phyloP scores from a whole-genome alignment of 2,113 vertebrate genomes.

The Myotis davidii region DNA sequence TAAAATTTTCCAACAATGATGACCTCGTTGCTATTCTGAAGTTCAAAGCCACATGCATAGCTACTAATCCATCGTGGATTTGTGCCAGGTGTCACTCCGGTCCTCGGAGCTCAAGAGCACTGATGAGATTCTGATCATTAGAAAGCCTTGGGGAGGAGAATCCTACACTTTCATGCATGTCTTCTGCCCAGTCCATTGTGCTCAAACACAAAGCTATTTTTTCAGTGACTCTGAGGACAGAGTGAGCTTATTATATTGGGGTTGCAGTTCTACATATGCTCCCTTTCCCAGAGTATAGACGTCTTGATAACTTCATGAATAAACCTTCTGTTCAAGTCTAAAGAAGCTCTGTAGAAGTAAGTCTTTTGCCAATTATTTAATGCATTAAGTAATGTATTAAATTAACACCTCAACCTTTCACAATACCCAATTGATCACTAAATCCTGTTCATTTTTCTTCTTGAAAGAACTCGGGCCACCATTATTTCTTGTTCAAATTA shows the following conservation, averaged over 20 bases:
- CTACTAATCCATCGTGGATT: constrained; percentile 69
- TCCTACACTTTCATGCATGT: constrained; percentile 40
- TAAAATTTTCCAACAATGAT: constrained; percentile 74
- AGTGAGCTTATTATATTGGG: background rate
- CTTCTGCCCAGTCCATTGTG: background rate
- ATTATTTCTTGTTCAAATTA: background rate
- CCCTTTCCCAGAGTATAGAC: background rate
- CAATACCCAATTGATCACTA: background rate
- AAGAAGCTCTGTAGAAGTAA: background rate
- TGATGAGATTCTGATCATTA: constrained; percentile 50
- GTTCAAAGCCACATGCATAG: constrained; percentile 73
- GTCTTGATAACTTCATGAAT: constrained; percentile 12
- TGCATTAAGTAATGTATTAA: constrained; percentile 7
- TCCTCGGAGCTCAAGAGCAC: background rate
- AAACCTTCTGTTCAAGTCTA: constrained; percentile 35
- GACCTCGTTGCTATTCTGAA: constrained; percentile 77
- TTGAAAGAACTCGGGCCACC: background rate
- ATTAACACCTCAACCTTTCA: background rate
- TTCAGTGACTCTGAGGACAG: background rate
- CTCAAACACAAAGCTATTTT: background rate
- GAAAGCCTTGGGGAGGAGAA: constrained; percentile 52
- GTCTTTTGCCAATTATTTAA: background rate
- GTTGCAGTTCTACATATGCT: background rate
- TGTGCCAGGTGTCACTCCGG: constrained; percentile 63
- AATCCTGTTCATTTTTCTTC: background rate